phyloP scores from a whole-genome alignment of 2,113 vertebrate genomes.

The Indicator maculatus region DNA sequence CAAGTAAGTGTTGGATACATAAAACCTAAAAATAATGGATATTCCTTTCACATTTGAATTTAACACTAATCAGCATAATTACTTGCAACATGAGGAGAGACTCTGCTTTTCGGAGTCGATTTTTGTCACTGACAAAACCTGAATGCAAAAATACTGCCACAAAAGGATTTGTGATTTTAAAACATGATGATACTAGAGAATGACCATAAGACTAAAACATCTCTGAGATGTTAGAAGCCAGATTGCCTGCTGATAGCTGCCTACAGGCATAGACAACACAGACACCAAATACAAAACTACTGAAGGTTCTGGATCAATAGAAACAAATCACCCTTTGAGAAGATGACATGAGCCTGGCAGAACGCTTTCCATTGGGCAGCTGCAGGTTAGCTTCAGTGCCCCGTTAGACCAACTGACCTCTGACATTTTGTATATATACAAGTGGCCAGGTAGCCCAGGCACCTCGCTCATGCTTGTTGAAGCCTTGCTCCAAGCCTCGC shows the following conservation, averaged over 20 bases:
- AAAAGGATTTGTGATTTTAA: not conserved
- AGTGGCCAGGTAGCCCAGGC: too few species aligned
- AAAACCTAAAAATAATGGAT: slow-evolving; percentile 12
- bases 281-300: not conserved
- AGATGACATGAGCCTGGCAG: not conserved
- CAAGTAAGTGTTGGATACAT: not conserved
- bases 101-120: not conserved
- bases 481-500: too few species aligned
- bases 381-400: too few species aligned
- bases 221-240: not conserved
- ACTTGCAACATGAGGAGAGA: not conserved
- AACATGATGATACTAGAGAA: not conserved
- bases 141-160: not conserved
- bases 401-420: too few species aligned
- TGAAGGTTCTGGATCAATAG: not conserved
- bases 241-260: not conserved
- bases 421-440: too few species aligned
- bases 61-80: not conserved
- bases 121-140: not conserved
- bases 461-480: too few species aligned
- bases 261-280: not conserved
- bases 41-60: slow-evolving; percentile 19
- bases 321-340: not conserved
- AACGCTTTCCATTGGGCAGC: too few species aligned
- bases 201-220: not conserved